Base-by-base conservation (phyloP, 2,888 invertebrate genomes). In the Esperia sulphurella region DNA sequence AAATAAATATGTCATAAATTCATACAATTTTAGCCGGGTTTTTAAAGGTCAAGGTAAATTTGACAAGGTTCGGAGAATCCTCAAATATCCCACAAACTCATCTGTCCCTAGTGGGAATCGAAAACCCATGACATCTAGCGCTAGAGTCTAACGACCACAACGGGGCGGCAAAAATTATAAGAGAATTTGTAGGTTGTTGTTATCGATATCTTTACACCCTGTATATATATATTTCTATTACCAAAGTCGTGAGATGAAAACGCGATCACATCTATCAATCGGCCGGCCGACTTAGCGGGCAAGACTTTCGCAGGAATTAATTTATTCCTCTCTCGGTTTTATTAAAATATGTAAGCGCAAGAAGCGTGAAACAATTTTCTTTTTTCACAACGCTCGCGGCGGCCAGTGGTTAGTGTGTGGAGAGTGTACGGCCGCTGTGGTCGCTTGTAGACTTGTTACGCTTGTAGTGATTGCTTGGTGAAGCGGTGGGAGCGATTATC, bases 281-380 rank as follows among this genome's bases (percentile, higher is more conserved):
- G 68, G 5, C 68, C 63, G 66, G 66, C 65, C 55, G 57, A 61
- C 65, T n/a, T 9, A 7, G 57, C 76, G 65, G 72, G 71, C 74
- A 67, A 71, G 78, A 88, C 88, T 88, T 89, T 89, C 88, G 83
- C 84, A 73, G 64, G 75, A 68, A 75, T 65, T 81, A 83, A 87
- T 83, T 82, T 79, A 83, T 86, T 85, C 79, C 71, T 79, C 77
- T 75, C 73, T 65, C 63, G 66, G 66, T 71, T 83, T 82, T 83
- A 83, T 80, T 84, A 83, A 83, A 81, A 83, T 79, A 81, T 80
- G 81, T 79, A 74, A 74, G 83, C 78, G 84, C 87, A 84, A 71
- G 75, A 75, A 80, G 82, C 87, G 86, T 89, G 84, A 86, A 88
- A 79, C 75, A 77, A 85, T 85, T 88, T 89, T 86, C 87, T 88